Evolutionary conservation across 2,888 invertebrate genomes (phyloP).

Genomic region (Parnassius smintheus): DNA sequence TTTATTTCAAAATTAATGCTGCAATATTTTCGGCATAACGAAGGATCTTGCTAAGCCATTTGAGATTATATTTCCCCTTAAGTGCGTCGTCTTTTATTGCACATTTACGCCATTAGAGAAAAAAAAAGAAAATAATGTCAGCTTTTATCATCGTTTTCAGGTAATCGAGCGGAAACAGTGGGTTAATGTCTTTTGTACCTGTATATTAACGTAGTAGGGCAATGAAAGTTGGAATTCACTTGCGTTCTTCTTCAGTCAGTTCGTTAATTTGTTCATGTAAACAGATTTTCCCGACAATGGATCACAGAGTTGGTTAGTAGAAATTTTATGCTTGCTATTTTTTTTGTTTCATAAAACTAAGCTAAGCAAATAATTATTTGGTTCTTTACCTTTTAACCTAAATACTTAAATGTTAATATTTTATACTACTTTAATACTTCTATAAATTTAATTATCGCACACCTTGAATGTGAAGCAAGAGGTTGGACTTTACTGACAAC

Average conservation of each 20-base stretch:
- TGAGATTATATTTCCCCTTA: too few species aligned
- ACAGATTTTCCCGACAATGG: conserved; percentile 34
- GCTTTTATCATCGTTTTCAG: conserved; percentile 41
- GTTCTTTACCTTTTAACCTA: too few species aligned
- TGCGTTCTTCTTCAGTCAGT: conserved; percentile 1
- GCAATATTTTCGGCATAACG: too few species aligned
- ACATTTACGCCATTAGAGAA: conserved; percentile 32
- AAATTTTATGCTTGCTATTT: background rate
- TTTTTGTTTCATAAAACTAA: too few species aligned
- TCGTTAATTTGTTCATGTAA: conserved; percentile 15
- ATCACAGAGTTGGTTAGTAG: conserved; percentile 50
- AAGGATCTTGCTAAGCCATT: too few species aligned
- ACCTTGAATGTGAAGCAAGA: too few species aligned
- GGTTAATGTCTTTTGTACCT: conserved; percentile 35
- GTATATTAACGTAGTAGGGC: conserved; percentile 39
- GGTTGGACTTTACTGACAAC: too few species aligned
- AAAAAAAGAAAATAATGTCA: conserved; percentile 35
- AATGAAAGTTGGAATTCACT: conserved; percentile 33
- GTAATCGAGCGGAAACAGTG: conserved; percentile 52
- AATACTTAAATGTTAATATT: too few species aligned
- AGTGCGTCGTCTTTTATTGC: conserved; percentile 31
- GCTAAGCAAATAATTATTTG: too few species aligned
- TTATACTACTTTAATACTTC: too few species aligned
- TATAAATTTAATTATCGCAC: too few species aligned
- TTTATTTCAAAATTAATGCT: too few species aligned